Evolutionary conservation across 1,140 invertebrate genomes (phyloP), one percentile per base, ranked within the genome.

Genomic region (Manduca sexta): DNA sequence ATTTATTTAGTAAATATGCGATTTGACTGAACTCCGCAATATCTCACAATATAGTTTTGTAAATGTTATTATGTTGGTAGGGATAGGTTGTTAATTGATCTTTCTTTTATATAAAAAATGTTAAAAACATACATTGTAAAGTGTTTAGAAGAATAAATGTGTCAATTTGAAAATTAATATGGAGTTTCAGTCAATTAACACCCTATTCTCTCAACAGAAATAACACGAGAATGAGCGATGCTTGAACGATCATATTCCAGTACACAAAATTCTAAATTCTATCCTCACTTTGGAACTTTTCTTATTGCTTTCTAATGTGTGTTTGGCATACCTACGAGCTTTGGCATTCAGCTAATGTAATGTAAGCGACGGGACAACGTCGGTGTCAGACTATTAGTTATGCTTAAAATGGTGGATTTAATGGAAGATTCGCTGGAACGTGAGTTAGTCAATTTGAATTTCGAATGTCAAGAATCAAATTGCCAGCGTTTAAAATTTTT

Each of bases 161-260:
- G 60, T 71, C 67, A 75, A 62, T 83, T 82, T 72, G 63, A 69
- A 82, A 76, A 75, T 71, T 66, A 62, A 74, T 67, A 74, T 84
- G 81, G 79, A 83, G 81, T 84, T 84, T 84, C 79, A 84, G 81
- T 84, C 81, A 84, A 83, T 84, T 84, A 84, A 83, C 81, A 84
- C 81, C 81, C 79, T 83, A 78, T 71, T 83, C 75, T 83, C 71
- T 77, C 71, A 78, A 74, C 69, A 71, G 40, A 43, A 14, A 35
- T 35, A 35, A 12, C n/a, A 34, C 14, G 29, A 39, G 15, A 26
- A 26, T 38, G 39, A n/a, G 11, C 34, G 10, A 12, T 13, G 34
- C 34, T 40, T 40, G 17, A 16, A 43, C 41, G 14, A 17, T 17
- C 16, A 48, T 16, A 40, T 11, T 33, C 12, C 45, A 38, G 37